A percentile compares a stretch with the other conserved stretches of the same genome.
Evolutionary conservation across 2,888 invertebrate species (phyloP).

Genomic region (Chaetogeoica ovagalla): DNA sequence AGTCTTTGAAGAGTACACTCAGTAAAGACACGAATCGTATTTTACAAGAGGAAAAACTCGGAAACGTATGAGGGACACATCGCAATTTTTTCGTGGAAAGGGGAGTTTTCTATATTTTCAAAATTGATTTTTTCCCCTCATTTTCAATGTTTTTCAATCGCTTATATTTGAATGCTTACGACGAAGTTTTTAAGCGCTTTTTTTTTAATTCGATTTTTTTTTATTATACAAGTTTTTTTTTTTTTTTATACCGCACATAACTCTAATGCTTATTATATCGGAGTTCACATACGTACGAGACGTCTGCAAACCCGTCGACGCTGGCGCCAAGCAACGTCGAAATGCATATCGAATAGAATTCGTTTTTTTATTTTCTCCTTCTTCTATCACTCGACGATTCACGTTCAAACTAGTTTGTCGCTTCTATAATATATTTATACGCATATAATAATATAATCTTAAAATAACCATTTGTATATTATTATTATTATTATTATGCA

Average conservation of each 20-base stretch:
- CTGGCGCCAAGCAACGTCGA: slow-evolving; percentile 7
- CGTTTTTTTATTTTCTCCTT: slow-evolving; percentile 8
- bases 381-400: neutral
- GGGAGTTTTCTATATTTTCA: too few relatives aligned
- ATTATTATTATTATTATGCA: too few relatives aligned
- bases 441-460: neutral
- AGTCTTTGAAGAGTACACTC: too few relatives aligned
- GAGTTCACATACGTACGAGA: neutral
- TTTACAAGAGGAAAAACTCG: too few relatives aligned
- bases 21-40: too few relatives aligned
- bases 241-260: too few relatives aligned
- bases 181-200: too few relatives aligned
- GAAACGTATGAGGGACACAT: too few relatives aligned
- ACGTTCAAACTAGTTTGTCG: slow-evolving; percentile 26
- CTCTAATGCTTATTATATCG: neutral
- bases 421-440: neutral
- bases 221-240: too few relatives aligned
- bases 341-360: slow-evolving; percentile 8
- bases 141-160: neutral
- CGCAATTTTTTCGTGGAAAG: too few relatives aligned
- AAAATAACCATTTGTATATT: neutral
- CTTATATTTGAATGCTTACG: neutral
- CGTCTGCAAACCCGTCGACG: neutral
- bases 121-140: too few relatives aligned
- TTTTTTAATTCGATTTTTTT: too few relatives aligned